Evolutionary conservation across 2,888 invertebrate species (phyloP).

Genomic region (Osmoderma eremita): DNA sequence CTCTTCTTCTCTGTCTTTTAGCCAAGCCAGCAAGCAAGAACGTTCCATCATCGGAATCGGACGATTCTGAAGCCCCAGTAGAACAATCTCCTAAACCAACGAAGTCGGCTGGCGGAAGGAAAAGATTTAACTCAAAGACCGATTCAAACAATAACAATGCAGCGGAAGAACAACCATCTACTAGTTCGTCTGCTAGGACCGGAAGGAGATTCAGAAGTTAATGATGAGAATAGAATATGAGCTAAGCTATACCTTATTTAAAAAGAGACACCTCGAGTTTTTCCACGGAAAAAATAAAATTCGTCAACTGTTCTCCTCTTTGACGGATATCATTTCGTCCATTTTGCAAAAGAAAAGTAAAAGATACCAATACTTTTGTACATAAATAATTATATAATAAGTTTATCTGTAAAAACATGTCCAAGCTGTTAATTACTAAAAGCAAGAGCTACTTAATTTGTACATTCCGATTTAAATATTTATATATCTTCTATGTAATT

Average conservation of each 20-base stretch:
- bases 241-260: slow-evolving; percentile 3
- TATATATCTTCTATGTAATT: too few relatives aligned
- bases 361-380: slow-evolving; percentile 6
- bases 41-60: slow-evolving; percentile 43
- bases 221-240: slow-evolving; percentile 32
- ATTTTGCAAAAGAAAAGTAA: slow-evolving; percentile 14
- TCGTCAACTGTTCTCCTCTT: neutral
- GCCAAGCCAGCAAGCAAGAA: slow-evolving; percentile 52
- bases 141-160: slow-evolving; percentile 49
- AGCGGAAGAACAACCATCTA: slow-evolving; percentile 47
- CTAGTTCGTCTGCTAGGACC: slow-evolving; percentile 55
- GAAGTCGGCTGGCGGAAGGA: slow-evolving; percentile 46
- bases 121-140: slow-evolving; percentile 51
- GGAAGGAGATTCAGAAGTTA: slow-evolving; percentile 61
- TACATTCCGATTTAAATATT: neutral
- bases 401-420: neutral
- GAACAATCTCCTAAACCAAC: slow-evolving; percentile 48
- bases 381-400: slow-evolving; percentile 11
- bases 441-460: slow-evolving; percentile 3
- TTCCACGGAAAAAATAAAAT: neutral
- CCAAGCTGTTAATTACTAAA: too few relatives aligned
- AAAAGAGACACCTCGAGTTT: neutral
- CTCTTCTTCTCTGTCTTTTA: slow-evolving; percentile 42
- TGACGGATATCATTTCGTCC: neutral
- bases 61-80: slow-evolving; percentile 50